Base-by-base conservation (phyloP, 2,888 invertebrate genomes). In the Megalurothrips usitatus region DNA sequence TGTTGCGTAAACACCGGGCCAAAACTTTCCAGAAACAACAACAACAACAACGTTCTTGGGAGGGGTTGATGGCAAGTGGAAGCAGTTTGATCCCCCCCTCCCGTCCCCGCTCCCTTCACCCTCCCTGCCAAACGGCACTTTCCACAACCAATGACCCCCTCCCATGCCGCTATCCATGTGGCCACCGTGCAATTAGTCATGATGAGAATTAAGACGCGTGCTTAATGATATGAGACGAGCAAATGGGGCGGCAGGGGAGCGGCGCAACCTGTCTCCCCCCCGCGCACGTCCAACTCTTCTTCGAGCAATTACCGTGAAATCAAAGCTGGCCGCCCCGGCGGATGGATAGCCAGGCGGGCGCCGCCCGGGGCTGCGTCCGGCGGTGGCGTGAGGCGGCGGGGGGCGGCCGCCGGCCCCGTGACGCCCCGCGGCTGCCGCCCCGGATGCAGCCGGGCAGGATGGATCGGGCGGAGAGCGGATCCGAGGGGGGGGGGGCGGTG, bases 271-370 rank as follows among this genome's bases (percentile, higher is more conserved):
- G 68, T 75, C 68, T 12, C 12, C 68, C 68, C 10, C 23, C 23
- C 8, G 68, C 68, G 68, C 23, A 12, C 23, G 26, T 26, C 68
- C 68, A 75, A 75, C 68, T 75, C 26, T 75, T 75, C 68, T 75
- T 75, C 68, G 26, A 75, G 68, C 68, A 75, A 75, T 75, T 75
- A 75, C 68, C 68, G 68, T 75, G 68, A 75, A 75, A 75, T 75
- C 68, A 75, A 75, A 75, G 68, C 68, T 75, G 68, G 14, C 58
- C 58, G 19, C 34, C 34, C 34, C 34, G 6, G 34, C 68, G 68
- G 68, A 75, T 75, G 68, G 68, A 75, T 75, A 26, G 68, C 68
- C 68, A 23, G 68, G 23, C n/a, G 68, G 26, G 17, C 58, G 6
- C 6, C 19, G 58, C 17, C 58, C 19, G 58, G 58, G 58, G 58